Conservation (phyloP, 2,113 vertebrate species). For the Pterophyllum scalare region DNA sequence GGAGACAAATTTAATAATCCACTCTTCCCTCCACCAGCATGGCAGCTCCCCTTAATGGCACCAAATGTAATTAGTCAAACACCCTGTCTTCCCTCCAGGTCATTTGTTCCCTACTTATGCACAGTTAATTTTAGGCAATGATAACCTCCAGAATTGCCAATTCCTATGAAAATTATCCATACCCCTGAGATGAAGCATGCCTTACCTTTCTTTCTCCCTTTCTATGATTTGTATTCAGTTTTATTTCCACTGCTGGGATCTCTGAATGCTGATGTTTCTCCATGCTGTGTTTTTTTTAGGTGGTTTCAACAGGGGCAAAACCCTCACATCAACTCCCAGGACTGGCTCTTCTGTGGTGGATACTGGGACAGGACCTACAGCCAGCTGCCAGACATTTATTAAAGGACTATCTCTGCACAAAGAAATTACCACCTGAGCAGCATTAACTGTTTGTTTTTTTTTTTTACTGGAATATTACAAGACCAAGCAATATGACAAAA, state of each 20-base stretch:
- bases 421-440: neutral
- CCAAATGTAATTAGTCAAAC: slow-evolving; percentile 27
- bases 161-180: neutral
- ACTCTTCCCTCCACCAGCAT: slow-evolving; percentile 20
- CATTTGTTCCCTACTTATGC: neutral
- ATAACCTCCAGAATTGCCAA: neutral
- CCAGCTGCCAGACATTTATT: slow-evolving; percentile 95
- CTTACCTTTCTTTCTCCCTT: neutral
- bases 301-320: slow-evolving; percentile 97
- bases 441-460: neutral
- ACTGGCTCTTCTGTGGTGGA: slow-evolving; percentile 92
- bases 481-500: slow-evolving; percentile 21
- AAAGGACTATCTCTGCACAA: slow-evolving; percentile 49
- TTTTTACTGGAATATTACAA: neutral
- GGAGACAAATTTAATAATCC: slow-evolving; percentile 6
- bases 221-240: slow-evolving; percentile 5
- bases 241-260: neutral
- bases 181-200: neutral
- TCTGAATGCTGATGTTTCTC: slow-evolving; percentile 7
- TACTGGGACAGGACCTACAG: slow-evolving; percentile 97
- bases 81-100: neutral
- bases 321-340: slow-evolving; percentile 89
- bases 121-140: neutral
- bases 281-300: slow-evolving; percentile 77
- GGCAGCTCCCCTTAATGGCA: slow-evolving; percentile 30